Percentiles rank a stretch among this genome's conserved stretches.
These are phyloP conservation scores for Macrosiphum euphorbiae DNA, from an alignment of 2,888 invertebrate species.

Conservation along the genomic window DNA sequence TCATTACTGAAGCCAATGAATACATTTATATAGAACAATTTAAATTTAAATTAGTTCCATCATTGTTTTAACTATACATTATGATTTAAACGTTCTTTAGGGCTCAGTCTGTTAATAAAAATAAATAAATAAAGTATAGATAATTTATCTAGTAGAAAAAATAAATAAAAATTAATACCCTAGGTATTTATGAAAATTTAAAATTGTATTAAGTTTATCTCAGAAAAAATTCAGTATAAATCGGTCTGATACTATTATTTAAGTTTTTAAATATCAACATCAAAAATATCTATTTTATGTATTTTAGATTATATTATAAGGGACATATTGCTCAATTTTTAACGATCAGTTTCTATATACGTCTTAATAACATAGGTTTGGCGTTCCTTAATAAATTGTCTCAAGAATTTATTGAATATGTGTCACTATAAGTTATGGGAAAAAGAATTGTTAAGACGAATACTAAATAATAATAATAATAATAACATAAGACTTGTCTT, in stretches of 20 bases:
- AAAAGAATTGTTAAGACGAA: background rate
- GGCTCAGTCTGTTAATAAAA: no score
- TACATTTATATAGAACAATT: background rate
- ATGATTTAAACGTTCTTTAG: no score
- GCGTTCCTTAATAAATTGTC: background rate
- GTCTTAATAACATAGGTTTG: background rate
- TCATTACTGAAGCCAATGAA: background rate
- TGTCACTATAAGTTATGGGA: background rate
- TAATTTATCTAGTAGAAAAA: background rate
- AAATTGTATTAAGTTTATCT: background rate
- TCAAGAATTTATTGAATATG: background rate
- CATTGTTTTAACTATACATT: background rate
- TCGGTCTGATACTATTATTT: background rate
- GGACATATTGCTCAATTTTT: background rate
- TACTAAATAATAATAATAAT: background rate
- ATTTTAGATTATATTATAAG: background rate
- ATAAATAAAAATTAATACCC: background rate
- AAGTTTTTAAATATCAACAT: background rate
- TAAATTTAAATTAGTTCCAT: background rate
- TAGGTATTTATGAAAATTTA: background rate
- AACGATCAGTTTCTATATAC: background rate
- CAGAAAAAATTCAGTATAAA: background rate
- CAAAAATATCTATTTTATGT: background rate
- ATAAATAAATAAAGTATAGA: background rate
- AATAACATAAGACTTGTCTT: background rate